These are phyloP conservation scores for Bimastos eiseni DNA, from an alignment of 2,888 invertebrate species.

Conservation along the genomic window DNA sequence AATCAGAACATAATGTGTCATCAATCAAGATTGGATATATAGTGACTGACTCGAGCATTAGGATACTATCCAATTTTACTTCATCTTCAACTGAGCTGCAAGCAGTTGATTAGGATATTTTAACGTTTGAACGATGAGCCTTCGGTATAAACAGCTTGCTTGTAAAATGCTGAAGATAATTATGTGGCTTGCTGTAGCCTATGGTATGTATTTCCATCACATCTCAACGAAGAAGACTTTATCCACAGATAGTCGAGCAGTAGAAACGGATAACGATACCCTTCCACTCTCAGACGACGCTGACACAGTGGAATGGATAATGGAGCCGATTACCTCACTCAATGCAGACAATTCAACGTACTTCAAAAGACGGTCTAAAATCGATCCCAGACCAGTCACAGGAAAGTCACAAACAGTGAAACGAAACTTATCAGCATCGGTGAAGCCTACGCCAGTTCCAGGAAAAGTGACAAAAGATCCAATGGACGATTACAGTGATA, in stretches of 20 bases:
- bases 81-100: no score
- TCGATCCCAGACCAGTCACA: not conserved
- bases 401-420: not conserved
- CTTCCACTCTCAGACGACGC: not conserved
- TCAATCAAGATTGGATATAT: no score
- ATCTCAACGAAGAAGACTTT: no score
- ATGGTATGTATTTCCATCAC: no score
- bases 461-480: not conserved
- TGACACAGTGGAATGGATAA: not conserved
- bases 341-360: not conserved
- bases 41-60: no score
- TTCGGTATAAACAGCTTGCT: no score
- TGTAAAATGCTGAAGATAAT: no score
- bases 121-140: no score
- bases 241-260: not conserved
- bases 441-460: not conserved
- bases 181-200: no score
- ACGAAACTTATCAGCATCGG: not conserved
- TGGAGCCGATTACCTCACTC: not conserved
- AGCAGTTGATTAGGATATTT: no score
- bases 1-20: no score
- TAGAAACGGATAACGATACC: not conserved
- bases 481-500: not conserved
- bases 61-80: no score
- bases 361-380: not conserved